Evolutionary conservation across 2,113 vertebrate genomes (phyloP).

Genomic region (Istiophorus platypterus): DNA sequence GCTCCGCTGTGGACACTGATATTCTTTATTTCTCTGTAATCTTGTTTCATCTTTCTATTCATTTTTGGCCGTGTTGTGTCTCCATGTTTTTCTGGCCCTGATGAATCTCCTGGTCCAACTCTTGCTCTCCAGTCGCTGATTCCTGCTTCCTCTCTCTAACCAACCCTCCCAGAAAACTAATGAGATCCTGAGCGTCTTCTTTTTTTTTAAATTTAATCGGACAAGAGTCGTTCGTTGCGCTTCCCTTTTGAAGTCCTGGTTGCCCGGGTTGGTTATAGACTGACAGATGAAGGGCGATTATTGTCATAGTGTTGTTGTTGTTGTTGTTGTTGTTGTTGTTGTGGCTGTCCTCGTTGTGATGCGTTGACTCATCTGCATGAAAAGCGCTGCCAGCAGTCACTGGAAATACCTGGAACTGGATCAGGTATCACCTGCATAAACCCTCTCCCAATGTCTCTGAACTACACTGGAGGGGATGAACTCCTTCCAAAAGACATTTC

Average conservation of each 20-base stretch:
- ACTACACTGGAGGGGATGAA: too few species aligned
- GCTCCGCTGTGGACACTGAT: neutral
- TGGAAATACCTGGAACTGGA: neutral
- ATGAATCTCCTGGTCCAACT: neutral
- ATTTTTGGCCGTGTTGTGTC: neutral
- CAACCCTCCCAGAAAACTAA: neutral
- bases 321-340: neutral
- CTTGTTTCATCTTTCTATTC: neutral
- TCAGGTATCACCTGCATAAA: neutral
- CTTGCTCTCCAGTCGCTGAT: neutral
- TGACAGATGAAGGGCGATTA: neutral
- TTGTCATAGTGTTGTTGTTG: neutral
- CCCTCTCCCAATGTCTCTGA: too few species aligned
- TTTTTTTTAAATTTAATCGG: too few species aligned
- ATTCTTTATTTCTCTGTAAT: neutral
- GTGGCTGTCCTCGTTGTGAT: neutral
- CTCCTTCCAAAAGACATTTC: too few species aligned
- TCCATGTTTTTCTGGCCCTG: neutral
- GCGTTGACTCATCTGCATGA: neutral
- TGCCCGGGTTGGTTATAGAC: too few species aligned
- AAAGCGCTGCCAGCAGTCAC: neutral
- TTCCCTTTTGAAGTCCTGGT: neutral
- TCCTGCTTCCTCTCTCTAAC: neutral
- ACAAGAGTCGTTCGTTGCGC: neutral
- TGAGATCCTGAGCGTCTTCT: neutral